A percentile compares a stretch with the other conserved stretches of the same genome.
Conservation (phyloP, 1,140 invertebrate genomes). For the Drosophila azteca region DNA sequence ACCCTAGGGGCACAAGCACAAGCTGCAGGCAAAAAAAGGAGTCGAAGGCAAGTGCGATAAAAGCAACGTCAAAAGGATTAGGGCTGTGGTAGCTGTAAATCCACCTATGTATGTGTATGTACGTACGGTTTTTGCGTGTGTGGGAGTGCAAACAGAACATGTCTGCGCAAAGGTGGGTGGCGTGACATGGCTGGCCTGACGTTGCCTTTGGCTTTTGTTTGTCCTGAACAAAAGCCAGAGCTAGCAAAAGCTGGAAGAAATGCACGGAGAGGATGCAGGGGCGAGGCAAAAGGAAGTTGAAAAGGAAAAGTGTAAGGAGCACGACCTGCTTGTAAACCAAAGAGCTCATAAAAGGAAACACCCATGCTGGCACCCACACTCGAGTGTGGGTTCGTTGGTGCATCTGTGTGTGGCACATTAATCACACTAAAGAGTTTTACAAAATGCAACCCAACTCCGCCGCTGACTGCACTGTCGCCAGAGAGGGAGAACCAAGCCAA, state of each 20-base stretch:
- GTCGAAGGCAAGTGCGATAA: conserved; percentile 68
- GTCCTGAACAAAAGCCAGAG: conserved; percentile 69
- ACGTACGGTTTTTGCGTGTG: conserved; percentile 13
- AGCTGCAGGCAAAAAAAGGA: conserved; percentile 28
- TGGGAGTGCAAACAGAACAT: conserved; percentile 58
- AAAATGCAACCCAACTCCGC: conserved; percentile 70
- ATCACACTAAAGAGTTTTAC: conserved; percentile 81
- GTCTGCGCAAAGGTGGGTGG: conserved; percentile 58
- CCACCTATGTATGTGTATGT: conserved; percentile 5
- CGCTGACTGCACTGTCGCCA: conserved; percentile 1
- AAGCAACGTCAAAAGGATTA: conserved; percentile 78
- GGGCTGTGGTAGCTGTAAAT: conserved; percentile 28
- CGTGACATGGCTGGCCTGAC: neutral
- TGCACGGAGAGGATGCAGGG: conserved; percentile 12
- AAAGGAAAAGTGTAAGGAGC: conserved; percentile 81
- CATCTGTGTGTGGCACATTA: conserved; percentile 66
- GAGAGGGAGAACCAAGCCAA: conserved; percentile 29
- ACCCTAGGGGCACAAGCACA: conserved; percentile 26
- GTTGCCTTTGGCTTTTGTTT: conserved; percentile 60
- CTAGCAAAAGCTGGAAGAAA: conserved; percentile 42
- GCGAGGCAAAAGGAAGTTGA: conserved; percentile 21
- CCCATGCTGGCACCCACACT: conserved; percentile 6
- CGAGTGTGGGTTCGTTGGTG: conserved; percentile 31
- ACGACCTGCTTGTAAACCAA: conserved; percentile 72
- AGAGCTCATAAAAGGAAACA: conserved; percentile 74